Evolutionary conservation across 2,888 invertebrate species (phyloP), one percentile per base, ranked within the genome.

Genomic region (Hyalella azteca): DNA sequence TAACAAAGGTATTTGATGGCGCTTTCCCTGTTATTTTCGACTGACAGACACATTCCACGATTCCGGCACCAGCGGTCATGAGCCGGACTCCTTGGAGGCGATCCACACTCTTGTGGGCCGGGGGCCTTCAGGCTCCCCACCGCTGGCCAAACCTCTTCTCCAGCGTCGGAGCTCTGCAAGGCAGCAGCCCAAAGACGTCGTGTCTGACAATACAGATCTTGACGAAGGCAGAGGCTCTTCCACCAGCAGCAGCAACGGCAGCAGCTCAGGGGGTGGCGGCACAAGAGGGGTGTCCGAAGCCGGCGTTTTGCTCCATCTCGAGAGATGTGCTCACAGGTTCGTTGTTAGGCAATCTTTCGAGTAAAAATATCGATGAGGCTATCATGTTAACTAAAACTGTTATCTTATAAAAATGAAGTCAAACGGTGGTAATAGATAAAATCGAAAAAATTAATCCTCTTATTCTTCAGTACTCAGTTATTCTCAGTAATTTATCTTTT

Each of bases 61-160:
- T 80, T 82, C 84, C 1, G 82, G 84, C 41, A 82, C 82, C n/a
- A 82, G 81, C 75, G 82, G 80, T 9, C 82, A 84, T 79, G 87
- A 86, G 77, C 86, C 86, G 2, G 87, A 86, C 79, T 86, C 86
- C 22, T 80, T 87, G 83, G 87, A 86, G 85, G 86, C 86, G 45
- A 86, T 86, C 82, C 86, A 86, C 78, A 85, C 86, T 36, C 86
- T 86, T 83, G 85, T 85, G 54, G 85, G 85, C 75, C 85, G 85
- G 40, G 49, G 29, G 29, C 29, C 54, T 13, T 48, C 77, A 7
- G 40, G 36, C 49, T 39, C 79, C 49, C 36, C 73, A 41, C 36
- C 50, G 78, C 39, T 59, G 60, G 32, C 49, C 78, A 32, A 40
- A 60, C 60, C 59, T 4, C 22, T 40, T 13, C 78, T 40, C 1